A percentile compares a stretch with the other conserved stretches of the same genome.
These are phyloP conservation scores for Chloroceryle aenea DNA, from an alignment of 2,113 vertebrate genomes.

Conservation along the genomic window DNA sequence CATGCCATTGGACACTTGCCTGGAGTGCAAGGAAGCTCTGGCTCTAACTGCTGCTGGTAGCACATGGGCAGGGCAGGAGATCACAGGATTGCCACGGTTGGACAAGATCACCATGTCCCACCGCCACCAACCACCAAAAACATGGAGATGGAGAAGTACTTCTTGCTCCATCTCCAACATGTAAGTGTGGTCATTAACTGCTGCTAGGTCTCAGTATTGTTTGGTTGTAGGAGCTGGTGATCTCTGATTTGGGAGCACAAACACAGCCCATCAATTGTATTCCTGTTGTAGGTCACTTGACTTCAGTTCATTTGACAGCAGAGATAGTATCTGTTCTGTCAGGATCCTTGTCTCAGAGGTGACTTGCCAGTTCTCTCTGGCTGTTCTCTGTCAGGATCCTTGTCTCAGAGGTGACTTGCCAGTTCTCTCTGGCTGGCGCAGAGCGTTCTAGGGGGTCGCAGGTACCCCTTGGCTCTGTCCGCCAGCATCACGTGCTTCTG, in stretches of 20 bases:
- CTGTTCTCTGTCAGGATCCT: neutral
- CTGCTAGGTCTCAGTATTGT: neutral
- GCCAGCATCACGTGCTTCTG: neutral
- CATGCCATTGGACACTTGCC: neutral
- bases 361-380: neutral
- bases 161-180: neutral
- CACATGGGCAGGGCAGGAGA: neutral
- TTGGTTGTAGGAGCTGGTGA: accelerated
- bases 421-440: neutral
- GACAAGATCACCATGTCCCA: too few relatives aligned
- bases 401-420: neutral
- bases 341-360: neutral
- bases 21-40: neutral
- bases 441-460: neutral
- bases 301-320: neutral
- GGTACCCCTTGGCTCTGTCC: neutral
- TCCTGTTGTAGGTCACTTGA: neutral
- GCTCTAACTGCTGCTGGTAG: neutral
- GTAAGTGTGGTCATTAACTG: neutral
- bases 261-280: neutral
- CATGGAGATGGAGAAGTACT: neutral
- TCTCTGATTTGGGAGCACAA: neutral
- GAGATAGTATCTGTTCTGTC: neutral
- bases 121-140: too few relatives aligned
- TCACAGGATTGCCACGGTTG: too few relatives aligned